Evolutionary conservation across 2,888 invertebrate genomes (phyloP).

Genomic region (Deilephila porcellus): DNA sequence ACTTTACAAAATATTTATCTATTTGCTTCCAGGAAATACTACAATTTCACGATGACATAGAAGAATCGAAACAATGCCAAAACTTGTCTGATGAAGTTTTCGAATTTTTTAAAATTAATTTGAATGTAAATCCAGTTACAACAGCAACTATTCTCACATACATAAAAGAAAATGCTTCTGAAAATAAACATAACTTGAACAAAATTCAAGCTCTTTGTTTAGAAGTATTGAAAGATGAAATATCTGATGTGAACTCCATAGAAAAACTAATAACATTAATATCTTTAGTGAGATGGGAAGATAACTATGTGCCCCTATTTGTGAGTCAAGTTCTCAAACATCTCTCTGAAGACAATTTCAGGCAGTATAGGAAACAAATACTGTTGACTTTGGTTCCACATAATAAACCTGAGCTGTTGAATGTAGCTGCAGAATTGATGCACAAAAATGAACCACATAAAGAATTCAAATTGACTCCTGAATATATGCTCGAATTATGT

Average conservation of each 20-base stretch:
- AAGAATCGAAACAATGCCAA: constrained; percentile 61
- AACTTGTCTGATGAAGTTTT: constrained; percentile 62
- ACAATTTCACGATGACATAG: constrained; percentile 63
- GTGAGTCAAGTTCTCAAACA: constrained; percentile 63
- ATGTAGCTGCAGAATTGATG: constrained; percentile 64
- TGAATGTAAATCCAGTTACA: constrained; percentile 76
- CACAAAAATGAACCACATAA: constrained; percentile 74
- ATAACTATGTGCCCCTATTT: constrained; percentile 61
- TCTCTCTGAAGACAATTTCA: constrained; percentile 66
- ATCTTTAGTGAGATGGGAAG: constrained; percentile 69
- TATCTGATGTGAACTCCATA: constrained; percentile 59
- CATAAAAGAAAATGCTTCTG: constrained; percentile 56
- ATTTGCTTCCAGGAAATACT: constrained; percentile 64
- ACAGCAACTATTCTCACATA: constrained; percentile 63
- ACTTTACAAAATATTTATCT: not conserved
- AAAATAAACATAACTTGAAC: constrained; percentile 52
- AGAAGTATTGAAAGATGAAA: constrained; percentile 66
- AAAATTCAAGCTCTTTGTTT: constrained; percentile 69
- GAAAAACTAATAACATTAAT: constrained; percentile 71
- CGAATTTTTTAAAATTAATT: constrained; percentile 73
- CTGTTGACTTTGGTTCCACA: constrained; percentile 74
- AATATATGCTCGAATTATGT: constrained; percentile 81
- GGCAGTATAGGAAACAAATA: constrained; percentile 77
- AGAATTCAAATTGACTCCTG: constrained; percentile 76
- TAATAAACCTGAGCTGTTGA: constrained; percentile 66